Percentiles rank a stretch among this genome's conserved stretches.
Conservation (phyloP, 2,113 vertebrate genomes). For the Herpailurus yagouaroundi region DNA sequence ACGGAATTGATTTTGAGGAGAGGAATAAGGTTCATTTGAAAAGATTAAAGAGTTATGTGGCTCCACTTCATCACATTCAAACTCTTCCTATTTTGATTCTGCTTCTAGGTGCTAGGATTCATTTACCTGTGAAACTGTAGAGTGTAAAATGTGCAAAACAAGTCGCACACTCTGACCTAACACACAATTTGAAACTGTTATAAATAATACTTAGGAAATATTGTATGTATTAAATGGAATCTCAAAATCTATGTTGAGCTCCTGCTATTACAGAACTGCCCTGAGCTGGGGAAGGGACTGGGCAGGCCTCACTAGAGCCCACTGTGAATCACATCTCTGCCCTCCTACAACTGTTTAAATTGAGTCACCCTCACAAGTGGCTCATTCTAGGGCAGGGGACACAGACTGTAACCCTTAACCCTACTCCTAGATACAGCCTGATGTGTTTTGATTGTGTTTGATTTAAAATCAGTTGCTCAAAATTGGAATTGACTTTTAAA, state of each 20-base stretch:
- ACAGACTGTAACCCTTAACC: neutral
- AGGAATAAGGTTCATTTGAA: slow-evolving; percentile 2
- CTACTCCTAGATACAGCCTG: neutral
- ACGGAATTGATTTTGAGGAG: neutral
- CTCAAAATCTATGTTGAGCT: neutral
- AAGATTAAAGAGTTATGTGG: neutral
- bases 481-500: neutral
- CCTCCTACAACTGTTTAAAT: neutral
- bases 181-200: neutral
- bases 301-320: neutral
- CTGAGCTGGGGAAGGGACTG: neutral
- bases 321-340: rapidly evolving
- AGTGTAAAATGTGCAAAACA: neutral
- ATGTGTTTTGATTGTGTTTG: neutral
- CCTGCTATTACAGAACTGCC: neutral
- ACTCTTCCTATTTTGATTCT: too few species aligned
- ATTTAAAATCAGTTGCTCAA: slow-evolving; percentile 14
- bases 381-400: neutral
- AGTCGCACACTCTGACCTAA: neutral
- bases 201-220: neutral
- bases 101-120: neutral
- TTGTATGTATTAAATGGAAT: neutral
- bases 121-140: neutral
- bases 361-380: too few species aligned
- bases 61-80: neutral